Percentiles rank a stretch among this genome's conserved stretches.
Evolutionary conservation across 2,113 vertebrate species (phyloP).

Genomic region (Plectropomus leopardus): DNA sequence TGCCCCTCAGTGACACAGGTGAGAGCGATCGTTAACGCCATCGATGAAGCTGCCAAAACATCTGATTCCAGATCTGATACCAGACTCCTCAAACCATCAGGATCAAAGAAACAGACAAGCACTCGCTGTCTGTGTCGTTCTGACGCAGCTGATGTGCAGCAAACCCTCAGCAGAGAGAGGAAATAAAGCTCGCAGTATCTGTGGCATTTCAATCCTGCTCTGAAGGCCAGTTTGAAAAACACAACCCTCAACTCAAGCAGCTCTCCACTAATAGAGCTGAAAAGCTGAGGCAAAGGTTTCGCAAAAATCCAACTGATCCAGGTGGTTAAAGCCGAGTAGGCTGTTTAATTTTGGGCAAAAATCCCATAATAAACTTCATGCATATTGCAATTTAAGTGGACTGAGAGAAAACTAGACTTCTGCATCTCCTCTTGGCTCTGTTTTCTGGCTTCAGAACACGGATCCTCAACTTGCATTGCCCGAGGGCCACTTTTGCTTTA

Average conservation of each 20-base stretch:
- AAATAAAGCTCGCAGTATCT: neutral
- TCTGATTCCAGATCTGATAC: too few relatives aligned
- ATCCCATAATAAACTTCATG: too few relatives aligned
- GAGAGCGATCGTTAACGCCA: conserved; percentile 18
- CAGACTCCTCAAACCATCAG: neutral
- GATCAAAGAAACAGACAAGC: neutral
- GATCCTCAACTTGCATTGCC: too few relatives aligned
- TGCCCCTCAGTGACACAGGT: neutral
- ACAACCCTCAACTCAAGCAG: neutral
- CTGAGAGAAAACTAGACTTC: too few relatives aligned
- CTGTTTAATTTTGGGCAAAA: too few relatives aligned
- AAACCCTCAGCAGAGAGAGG: neutral
- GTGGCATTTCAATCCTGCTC: neutral
- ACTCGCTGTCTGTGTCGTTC: neutral
- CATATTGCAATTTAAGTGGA: too few relatives aligned
- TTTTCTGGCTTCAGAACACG: too few relatives aligned
- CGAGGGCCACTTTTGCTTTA: too few relatives aligned
- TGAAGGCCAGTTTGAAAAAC: neutral
- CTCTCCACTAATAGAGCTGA: conserved; percentile 4
- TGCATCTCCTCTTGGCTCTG: too few relatives aligned
- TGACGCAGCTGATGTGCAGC: neutral
- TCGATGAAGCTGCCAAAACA: neutral
- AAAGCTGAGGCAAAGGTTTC: neutral
- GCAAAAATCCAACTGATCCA: neutral
- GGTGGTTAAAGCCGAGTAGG: too few relatives aligned